These are phyloP conservation scores for Silvanus unidentatus DNA, from an alignment of 2,888 invertebrate genomes.

Conservation along the genomic window DNA sequence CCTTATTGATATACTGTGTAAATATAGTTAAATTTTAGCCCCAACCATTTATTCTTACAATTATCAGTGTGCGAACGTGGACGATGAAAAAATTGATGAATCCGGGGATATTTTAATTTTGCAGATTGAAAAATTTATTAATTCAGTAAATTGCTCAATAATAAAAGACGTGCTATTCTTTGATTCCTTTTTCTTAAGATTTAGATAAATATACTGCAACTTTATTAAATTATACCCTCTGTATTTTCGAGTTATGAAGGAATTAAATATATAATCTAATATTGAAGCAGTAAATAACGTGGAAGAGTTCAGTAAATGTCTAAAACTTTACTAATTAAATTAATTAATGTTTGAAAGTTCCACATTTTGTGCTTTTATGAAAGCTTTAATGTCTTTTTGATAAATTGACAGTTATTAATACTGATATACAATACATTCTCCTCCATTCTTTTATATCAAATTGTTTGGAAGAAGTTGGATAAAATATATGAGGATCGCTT, in stretches of 20 bases:
- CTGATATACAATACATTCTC: conserved; percentile 26
- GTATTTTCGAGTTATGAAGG: background rate
- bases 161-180: too few relatives aligned
- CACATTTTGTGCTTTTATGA: conserved; percentile 35
- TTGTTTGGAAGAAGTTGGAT: too few relatives aligned
- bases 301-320: conserved; percentile 43
- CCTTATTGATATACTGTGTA: conserved; percentile 50
- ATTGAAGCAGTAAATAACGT: conserved; percentile 44
- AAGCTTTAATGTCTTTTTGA: conserved; percentile 40
- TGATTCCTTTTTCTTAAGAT: background rate
- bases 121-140: too few relatives aligned
- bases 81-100: too few relatives aligned
- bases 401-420: conserved; percentile 42
- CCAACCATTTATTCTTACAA: conserved; percentile 5
- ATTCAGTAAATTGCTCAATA: too few relatives aligned
- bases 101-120: too few relatives aligned
- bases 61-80: background rate
- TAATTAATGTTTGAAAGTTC: conserved; percentile 46
- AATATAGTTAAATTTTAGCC: conserved; percentile 39
- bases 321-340: conserved; percentile 48
- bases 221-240: conserved; percentile 1
- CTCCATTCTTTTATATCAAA: background rate
- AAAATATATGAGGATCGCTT: too few relatives aligned
- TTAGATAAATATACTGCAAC: conserved; percentile 1
- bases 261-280: conserved; percentile 36